Conservation (phyloP, 2,113 vertebrate genomes). For the Heterochromis multidens region DNA sequence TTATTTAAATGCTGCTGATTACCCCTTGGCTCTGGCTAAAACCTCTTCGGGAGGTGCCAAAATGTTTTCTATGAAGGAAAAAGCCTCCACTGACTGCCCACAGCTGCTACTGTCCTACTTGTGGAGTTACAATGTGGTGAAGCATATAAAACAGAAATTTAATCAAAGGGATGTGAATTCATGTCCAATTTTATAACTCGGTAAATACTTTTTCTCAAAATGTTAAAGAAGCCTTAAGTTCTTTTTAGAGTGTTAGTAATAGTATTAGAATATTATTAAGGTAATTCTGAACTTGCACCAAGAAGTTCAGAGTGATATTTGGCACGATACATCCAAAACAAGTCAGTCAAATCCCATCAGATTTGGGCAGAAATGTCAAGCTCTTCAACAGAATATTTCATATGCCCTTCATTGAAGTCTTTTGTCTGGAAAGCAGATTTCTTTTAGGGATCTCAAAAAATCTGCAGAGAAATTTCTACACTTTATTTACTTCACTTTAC, state of each 20-base stretch:
- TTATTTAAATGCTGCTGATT: too few species aligned
- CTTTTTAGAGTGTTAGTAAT: not conserved
- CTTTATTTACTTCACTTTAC: not conserved
- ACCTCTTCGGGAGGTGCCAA: too few species aligned
- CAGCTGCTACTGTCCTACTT: too few species aligned
- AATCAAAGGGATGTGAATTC: too few species aligned
- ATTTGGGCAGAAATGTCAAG: conserved; percentile 38
- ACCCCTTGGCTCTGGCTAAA: too few species aligned
- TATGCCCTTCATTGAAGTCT: not conserved
- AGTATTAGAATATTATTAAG: not conserved
- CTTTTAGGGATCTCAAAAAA: not conserved
- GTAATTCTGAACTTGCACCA: not conserved
- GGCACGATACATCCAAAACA: not conserved
- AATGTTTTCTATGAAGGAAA: too few species aligned
- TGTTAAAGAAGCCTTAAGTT: not conserved
- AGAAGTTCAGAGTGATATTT: not conserved
- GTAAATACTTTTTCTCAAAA: not conserved
- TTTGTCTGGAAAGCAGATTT: conserved; percentile 14
- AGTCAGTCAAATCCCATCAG: not conserved
- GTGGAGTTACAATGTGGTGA: not conserved
- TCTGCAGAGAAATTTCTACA: not conserved
- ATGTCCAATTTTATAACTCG: too few species aligned
- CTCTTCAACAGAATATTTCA: conserved; percentile 37
- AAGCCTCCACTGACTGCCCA: too few species aligned
- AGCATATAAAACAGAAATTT: not conserved